Evolutionary conservation across 2,113 vertebrate genomes (phyloP), one percentile per base, ranked within the genome.

Genomic region (Scartelaos histophorus): DNA sequence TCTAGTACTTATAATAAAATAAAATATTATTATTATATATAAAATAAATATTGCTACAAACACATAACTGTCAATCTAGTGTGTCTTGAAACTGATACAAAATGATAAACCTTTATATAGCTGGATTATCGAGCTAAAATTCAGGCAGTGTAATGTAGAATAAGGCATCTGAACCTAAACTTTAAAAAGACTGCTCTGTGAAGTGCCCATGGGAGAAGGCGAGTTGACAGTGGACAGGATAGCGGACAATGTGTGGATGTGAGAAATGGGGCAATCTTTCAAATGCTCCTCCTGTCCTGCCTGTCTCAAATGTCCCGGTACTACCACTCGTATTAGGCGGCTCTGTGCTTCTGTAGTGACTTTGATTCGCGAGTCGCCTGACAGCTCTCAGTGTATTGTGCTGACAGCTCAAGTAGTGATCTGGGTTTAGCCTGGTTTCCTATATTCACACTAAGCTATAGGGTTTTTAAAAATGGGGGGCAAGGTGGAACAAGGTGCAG

Each of bases 401-500:
- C 87, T 90, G 88, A 92, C 82, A 89, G 79, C 71, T 71, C 77
- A 76, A 77, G 84, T 78, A 71, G 79, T 83, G 87, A 92, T 91
- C 92, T 89, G 86, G 89, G 88, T 90, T 93, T 93, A 91, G 84
- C 89, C 91, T 74, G 76, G 83, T 90, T 93, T 91, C 82, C 82
- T 82, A 73, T 68, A 79, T 83, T 89, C 81, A 84, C 19, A 80
- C 78, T 86, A 78, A 89, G 82, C 76, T 68, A n/a, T 64, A 56
- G 80, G 78, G 85, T 89, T 85, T 80, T 85, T 81, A 43, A 89
- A n/a, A 82, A 83, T 71, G 73, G 82, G 83, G 83, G 79, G 64
- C 13, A 61, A 74, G 25, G 67, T 67, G 78, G 72, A 81, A 80
- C 24, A 12, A 69, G 82, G 76, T 66, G 67, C 58, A 76, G 49